Evolutionary conservation across 1,140 invertebrate genomes (phyloP).

Genomic region (Bombus pyrosoma): DNA sequence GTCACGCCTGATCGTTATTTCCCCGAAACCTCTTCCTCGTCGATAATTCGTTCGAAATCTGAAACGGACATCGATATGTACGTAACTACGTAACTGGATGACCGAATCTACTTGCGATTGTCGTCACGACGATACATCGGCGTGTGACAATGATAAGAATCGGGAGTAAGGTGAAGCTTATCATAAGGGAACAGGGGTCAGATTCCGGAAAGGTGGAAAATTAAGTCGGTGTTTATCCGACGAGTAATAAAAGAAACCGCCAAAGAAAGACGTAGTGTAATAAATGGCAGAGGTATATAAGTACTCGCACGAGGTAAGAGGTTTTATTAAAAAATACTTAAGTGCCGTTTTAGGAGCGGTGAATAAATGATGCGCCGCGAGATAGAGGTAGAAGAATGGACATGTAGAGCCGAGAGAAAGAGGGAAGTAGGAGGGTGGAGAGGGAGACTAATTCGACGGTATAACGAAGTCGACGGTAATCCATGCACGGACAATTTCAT

Average conservation of each 20-base stretch:
- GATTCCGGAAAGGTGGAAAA: background rate
- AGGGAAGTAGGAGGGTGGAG: slow-evolving; percentile 19
- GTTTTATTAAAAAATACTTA: slow-evolving; percentile 58
- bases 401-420: slow-evolving; percentile 45
- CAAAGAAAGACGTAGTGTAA: slow-evolving; percentile 20
- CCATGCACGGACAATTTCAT: slow-evolving; percentile 72
- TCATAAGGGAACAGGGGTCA: too few species aligned
- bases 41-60: background rate
- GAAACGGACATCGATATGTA: background rate
- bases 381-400: slow-evolving; percentile 58
- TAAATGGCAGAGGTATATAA: slow-evolving; percentile 34
- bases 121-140: background rate
- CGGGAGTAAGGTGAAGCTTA: background rate
- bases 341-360: slow-evolving; percentile 52
- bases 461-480: slow-evolving; percentile 71
- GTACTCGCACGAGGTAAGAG: slow-evolving; percentile 49
- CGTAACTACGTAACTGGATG: background rate
- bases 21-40: background rate
- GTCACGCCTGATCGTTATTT: slow-evolving; percentile 20
- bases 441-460: slow-evolving; percentile 63
- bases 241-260: slow-evolving; percentile 12
- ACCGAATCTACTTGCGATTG: background rate
- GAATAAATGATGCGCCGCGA: slow-evolving; percentile 56
- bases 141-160: background rate
- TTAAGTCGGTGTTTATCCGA: slow-evolving; percentile 5